These are phyloP conservation scores for Morinoia aosen DNA, from an alignment of 2,888 invertebrate genomes.

Conservation along the genomic window DNA sequence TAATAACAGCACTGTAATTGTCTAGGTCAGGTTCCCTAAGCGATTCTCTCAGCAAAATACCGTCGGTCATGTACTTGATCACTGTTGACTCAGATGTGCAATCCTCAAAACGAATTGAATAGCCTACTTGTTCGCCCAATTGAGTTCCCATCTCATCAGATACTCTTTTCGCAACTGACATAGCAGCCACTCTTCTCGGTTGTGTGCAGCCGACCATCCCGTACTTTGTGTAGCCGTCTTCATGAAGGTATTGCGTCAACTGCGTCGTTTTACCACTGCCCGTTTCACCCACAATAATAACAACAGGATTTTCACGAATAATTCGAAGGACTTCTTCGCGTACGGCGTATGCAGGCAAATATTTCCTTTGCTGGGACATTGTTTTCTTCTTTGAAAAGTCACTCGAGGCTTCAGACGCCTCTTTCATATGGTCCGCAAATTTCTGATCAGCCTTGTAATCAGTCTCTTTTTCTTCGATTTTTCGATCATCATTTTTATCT, in stretches of 20 bases:
- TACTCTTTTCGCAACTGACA: slow-evolving; percentile 99
- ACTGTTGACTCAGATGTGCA: slow-evolving; percentile 94
- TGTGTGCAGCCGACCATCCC: slow-evolving; percentile 99
- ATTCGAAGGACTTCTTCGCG: slow-evolving; percentile 92
- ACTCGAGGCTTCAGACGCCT: slow-evolving; percentile 78
- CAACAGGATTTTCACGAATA: slow-evolving; percentile 92
- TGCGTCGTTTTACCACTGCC: slow-evolving; percentile 99
- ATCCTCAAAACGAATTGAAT: slow-evolving; percentile 99
- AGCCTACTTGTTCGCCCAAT: slow-evolving; percentile 93
- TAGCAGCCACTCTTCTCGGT: slow-evolving; percentile 96
- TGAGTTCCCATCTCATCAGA: slow-evolving; percentile 96
- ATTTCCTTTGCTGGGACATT: slow-evolving; percentile 88
- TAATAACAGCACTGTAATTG: slow-evolving; percentile 96
- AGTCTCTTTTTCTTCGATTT: slow-evolving; percentile 80
- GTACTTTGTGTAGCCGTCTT: slow-evolving; percentile 89
- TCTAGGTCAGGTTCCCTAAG: slow-evolving; percentile 96
- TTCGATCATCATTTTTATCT: slow-evolving; percentile 76
- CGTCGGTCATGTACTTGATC: slow-evolving; percentile 99
- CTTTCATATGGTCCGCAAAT: slow-evolving; percentile 94
- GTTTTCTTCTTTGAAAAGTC: slow-evolving; percentile 90
- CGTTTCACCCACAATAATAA: slow-evolving; percentile 95
- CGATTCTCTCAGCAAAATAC: slow-evolving; percentile 95
- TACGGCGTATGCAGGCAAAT: slow-evolving; percentile 94
- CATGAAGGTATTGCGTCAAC: slow-evolving; percentile 95
- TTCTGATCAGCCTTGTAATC: slow-evolving; percentile 95